Evolutionary conservation across 1,140 invertebrate genomes (phyloP), one percentile per base, ranked within the genome.

Genomic region (Drosophila paulistorum): DNA sequence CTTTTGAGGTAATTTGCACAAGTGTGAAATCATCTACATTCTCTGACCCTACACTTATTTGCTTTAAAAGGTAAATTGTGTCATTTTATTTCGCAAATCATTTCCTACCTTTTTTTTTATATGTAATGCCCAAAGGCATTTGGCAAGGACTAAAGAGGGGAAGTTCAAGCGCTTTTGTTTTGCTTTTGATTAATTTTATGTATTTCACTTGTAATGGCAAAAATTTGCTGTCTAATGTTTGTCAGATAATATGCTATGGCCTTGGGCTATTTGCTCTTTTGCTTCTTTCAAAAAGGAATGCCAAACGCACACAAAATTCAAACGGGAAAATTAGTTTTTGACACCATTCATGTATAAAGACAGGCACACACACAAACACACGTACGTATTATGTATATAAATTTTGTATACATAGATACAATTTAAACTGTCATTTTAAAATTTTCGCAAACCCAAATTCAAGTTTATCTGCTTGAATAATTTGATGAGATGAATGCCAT

Each of bases 241-340:
- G 45, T 23, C 45, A 51, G 45, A 51, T 51, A 51, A 51, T 51
- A 20, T 68, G 9, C 58, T 23, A 39, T 33, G 5, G 51, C 20
- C 54, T 63, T 39, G 48, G 4, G 64, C 30, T 26, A 51, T 57
- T 63, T 58, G 64, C 65, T 57, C 14, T 20, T 10, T 72, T 35
- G 26, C 23, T 62, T 10, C 61, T 75, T 45, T 68, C 54, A 14
- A 41, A 75, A 75, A 75, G 65, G 20, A 26, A 35, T 76, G 73
- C 63, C 74, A 76, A 76, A 76, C 59, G 74, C 45, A 51, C 74
- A 76, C 73, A 70, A 68, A 58, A 39, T 11, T 5, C 37, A 51
- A 75, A 75, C 37, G 39, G 71, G 33, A 39, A 35, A 23, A 17
- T 14, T 30, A 42, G 23, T 60, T 20, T 60, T 9, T 48, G 23